Conservation (phyloP, 2,797 vertebrate species). For the Lycodopsis pacificus region DNA sequence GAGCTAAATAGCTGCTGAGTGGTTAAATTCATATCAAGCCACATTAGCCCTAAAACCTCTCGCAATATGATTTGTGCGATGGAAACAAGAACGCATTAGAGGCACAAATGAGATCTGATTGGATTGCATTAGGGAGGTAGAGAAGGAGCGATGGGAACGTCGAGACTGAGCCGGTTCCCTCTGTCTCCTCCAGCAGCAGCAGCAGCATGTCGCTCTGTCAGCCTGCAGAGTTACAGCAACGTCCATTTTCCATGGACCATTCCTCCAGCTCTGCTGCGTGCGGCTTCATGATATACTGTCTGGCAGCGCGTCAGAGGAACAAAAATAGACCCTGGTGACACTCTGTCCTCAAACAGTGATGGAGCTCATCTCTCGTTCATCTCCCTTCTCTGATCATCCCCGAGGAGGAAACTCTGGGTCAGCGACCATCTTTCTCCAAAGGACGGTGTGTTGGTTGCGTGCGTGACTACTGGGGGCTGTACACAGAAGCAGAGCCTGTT, state of each 20-base stretch:
- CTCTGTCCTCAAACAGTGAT: conserved; percentile 32
- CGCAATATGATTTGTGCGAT: conserved; percentile 26
- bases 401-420: conserved; percentile 35
- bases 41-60: conserved; percentile 27
- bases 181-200: conserved; percentile 35
- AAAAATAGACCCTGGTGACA: conserved; percentile 68
- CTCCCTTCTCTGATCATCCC: conserved; percentile 36
- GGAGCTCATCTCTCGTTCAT: conserved; percentile 23
- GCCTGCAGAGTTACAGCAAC: conserved; percentile 55
- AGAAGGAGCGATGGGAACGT: conserved; percentile 11
- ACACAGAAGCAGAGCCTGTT: conserved; percentile 16
- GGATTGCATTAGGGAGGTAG: conserved; percentile 37
- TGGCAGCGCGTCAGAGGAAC: conserved; percentile 42
- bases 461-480: not conserved
- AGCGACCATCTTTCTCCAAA: not conserved
- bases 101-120: conserved; percentile 43
- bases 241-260: conserved; percentile 78
- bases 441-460: not conserved
- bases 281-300: conserved; percentile 64
- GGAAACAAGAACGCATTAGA: conserved; percentile 28
- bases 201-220: conserved; percentile 43
- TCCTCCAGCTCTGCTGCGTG: conserved; percentile 46
- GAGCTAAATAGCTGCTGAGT: conserved; percentile 52
- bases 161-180: not conserved
- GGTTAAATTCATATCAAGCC: conserved; percentile 55